Base-by-base conservation (phyloP, 2,113 vertebrate species). In the Cynocephalus volans region DNA sequence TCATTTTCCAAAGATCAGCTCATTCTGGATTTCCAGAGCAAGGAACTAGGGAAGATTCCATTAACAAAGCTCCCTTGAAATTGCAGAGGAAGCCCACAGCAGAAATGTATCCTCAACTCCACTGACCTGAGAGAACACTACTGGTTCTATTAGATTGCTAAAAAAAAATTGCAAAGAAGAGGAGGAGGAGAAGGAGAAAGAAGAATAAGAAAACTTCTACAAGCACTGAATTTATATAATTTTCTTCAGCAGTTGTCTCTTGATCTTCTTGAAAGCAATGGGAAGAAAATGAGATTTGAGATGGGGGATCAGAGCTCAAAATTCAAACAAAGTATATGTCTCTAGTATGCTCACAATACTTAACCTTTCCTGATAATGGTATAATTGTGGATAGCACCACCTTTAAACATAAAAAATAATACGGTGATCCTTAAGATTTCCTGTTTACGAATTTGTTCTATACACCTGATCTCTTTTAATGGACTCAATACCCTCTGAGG, bases 261-360 rank as follows among this genome's bases (percentile, higher is more conserved):
- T 65, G 18, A 87, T 85, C 48, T 64, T 90, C 31, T 69, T 97
- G 79, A 94, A 89, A 94, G 17, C 9, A 69, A 87, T 69, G 26
- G 23, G 14, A 80, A 24, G 5, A 95, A 91, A 92, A 90, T 91
- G 31, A 92, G 50, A 90, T 79, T 70, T 85, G 28, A 91, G 52
- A 76, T 26, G 11, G 23, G 52, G 62, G 10, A 81, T 88, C 26
- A 88, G 36, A 72, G 45, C 45, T 67, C 23, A 73, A 93, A 91
- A 70, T 67, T 97, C 79, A 91, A 88, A 95, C 76, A 48, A 69
- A 65, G 52, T 67, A 52, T 73, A 75, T 75, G 31, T 2, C 24
- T 26, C 36, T 80, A 88, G 48, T 65, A 94, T 64, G 24, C 81
- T 93, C 33, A 85, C 1, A 88, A 19, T 72, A 72, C 58, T 88